A percentile compares a stretch with the other conserved stretches of the same genome.
phyloP scores from a whole-genome alignment of 2,797 vertebrate genomes.

The Phrynocephalus guinanensis region DNA sequence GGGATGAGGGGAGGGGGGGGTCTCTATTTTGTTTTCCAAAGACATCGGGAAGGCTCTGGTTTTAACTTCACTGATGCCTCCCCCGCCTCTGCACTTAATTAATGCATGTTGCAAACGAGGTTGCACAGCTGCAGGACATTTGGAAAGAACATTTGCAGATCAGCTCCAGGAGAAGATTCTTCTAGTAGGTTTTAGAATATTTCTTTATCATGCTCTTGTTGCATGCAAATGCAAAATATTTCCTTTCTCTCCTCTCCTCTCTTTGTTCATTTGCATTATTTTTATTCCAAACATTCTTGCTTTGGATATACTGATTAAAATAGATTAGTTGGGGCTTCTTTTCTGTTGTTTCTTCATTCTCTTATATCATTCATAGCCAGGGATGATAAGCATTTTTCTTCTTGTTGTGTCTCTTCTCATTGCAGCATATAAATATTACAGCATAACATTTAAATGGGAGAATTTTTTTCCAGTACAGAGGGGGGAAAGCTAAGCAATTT shows the following conservation, averaged over 20 bases:
- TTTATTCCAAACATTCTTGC: slow-evolving; percentile 47
- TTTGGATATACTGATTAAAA: slow-evolving; percentile 25
- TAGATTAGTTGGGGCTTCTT: slow-evolving; percentile 10
- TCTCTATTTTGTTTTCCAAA: slow-evolving; percentile 13
- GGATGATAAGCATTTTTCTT: not conserved
- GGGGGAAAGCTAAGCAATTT: slow-evolving; percentile 3
- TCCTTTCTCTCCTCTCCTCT: not conserved
- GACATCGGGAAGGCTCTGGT: slow-evolving; percentile 44
- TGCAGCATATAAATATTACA: slow-evolving; percentile 42
- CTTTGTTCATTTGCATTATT: slow-evolving; percentile 27
- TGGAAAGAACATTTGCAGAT: slow-evolving; percentile 33
- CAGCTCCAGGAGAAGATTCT: slow-evolving; percentile 45
- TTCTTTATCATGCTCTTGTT: not conserved
- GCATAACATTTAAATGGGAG: slow-evolving; percentile 39
- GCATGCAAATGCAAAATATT: slow-evolving; percentile 41
- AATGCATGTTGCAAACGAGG: slow-evolving; percentile 60
- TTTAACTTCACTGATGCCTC: slow-evolving; percentile 53
- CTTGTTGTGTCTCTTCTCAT: slow-evolving; percentile 23
- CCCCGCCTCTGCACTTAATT: slow-evolving; percentile 27
- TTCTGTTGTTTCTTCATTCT: slow-evolving; percentile 24
- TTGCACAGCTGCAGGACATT: slow-evolving; percentile 38
- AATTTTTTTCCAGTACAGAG: slow-evolving; percentile 3
- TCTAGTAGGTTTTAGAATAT: slow-evolving; percentile 43
- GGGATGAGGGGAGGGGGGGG: not conserved
- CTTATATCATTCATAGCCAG: not conserved